Percentiles rank a stretch among this genome's conserved stretches.
Evolutionary conservation across 2,113 vertebrate species (phyloP).

Genomic region (Hirundichthys speculiger): DNA sequence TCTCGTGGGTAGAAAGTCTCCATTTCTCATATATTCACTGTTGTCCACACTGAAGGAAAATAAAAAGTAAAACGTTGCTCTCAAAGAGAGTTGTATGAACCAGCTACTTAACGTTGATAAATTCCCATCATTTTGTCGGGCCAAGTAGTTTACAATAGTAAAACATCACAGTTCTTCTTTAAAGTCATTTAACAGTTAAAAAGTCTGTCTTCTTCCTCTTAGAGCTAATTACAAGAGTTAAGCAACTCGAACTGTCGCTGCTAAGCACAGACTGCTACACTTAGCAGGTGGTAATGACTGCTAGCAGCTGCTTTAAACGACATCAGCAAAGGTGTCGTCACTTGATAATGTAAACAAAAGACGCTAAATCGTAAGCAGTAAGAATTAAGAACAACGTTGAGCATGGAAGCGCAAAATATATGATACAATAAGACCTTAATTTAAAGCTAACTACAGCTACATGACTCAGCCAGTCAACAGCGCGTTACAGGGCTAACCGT

Average conservation of each 20-base stretch:
- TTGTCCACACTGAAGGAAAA: conserved; percentile 88
- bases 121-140: too few species aligned
- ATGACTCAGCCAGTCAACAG: conserved; percentile 72
- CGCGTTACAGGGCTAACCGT: conserved; percentile 32
- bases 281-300: conserved; percentile 24
- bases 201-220: background rate
- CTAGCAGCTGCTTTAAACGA: too few species aligned
- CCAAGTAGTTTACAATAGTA: too few species aligned
- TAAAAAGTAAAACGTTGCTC: background rate
- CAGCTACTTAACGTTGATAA: too few species aligned
- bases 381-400: too few species aligned
- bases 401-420: too few species aligned
- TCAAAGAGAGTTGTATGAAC: too few species aligned
- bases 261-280: conserved; percentile 47
- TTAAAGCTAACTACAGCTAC: conserved; percentile 42
- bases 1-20: conserved; percentile 94
- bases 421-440: background rate
- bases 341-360: rapidly evolving
- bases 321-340: background rate
- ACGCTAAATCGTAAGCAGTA: too few species aligned
- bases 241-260: too few species aligned
- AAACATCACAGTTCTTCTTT: background rate
- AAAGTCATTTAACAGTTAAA: background rate
- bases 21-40: conserved; percentile 98
- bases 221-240: background rate